Percentiles rank a stretch among this genome's conserved stretches.
Evolutionary conservation across 2,888 invertebrate genomes (phyloP).

Genomic region (Amiota minor): DNA sequence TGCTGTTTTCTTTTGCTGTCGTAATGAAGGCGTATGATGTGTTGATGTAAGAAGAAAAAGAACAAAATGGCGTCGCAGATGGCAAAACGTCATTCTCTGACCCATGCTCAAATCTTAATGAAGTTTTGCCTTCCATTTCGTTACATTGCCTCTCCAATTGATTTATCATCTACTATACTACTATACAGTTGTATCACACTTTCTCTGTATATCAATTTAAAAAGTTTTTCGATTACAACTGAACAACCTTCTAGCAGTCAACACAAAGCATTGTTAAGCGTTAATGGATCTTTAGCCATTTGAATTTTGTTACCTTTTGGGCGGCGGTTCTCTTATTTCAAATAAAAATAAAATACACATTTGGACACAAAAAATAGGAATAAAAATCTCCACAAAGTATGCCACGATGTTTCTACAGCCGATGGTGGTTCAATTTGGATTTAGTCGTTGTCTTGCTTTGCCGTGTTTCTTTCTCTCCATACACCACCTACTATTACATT

Average conservation of each 20-base stretch:
- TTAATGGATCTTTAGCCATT: constrained; percentile 64
- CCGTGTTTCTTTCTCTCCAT: no score
- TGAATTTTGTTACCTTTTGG: constrained; percentile 44
- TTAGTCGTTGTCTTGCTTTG: no score
- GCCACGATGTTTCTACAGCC: constrained; percentile 49
- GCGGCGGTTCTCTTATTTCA: constrained; percentile 38
- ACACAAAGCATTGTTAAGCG: constrained; percentile 56
- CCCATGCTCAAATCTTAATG: constrained; percentile 15
- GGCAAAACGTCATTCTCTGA: not conserved
- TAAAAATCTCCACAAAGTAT: constrained; percentile 50
- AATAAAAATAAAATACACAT: no score
- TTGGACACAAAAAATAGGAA: constrained; percentile 46
- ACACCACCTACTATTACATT: no score
- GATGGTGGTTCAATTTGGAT: constrained; percentile 48
- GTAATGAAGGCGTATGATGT: no score
- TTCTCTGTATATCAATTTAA: constrained; percentile 44
- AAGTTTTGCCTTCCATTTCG: not conserved
- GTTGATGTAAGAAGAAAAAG: not conserved
- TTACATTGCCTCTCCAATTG: no score
- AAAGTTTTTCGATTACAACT: constrained; percentile 64
- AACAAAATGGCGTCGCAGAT: constrained; percentile 1
- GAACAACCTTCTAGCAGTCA: not conserved
- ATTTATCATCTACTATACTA: no score
- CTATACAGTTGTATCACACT: no score
- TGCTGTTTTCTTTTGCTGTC: no score